phyloP scores from a whole-genome alignment of 2,113 vertebrate genomes.

The Oophaga pumilio region DNA sequence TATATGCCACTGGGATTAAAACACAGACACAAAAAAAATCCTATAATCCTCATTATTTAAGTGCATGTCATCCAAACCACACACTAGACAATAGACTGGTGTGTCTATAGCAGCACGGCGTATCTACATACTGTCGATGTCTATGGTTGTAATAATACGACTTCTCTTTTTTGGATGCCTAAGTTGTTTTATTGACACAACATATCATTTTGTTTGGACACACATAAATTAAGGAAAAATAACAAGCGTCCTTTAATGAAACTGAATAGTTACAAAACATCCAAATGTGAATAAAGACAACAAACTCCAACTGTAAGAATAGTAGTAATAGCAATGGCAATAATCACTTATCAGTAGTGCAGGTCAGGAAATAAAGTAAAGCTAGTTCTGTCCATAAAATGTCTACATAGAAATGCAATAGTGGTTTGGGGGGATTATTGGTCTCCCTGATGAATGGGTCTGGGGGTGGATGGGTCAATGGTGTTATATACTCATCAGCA shows the following conservation, averaged over 20 bases:
- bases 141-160: not conserved
- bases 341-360: not conserved
- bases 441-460: constrained; percentile 39
- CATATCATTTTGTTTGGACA: too few species aligned
- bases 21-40: not conserved
- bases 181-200: not conserved
- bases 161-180: not conserved
- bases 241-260: not conserved
- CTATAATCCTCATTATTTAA: not conserved
- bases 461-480: constrained; percentile 58
- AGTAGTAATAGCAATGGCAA: not conserved
- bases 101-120: not conserved
- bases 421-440: constrained; percentile 35
- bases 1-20: not conserved
- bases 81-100: not conserved
- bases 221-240: not conserved
- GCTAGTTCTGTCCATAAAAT: constrained; percentile 42
- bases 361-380: not conserved
- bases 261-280: too few species aligned
- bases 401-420: constrained; percentile 41
- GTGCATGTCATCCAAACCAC: too few species aligned
- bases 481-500: constrained; percentile 44
- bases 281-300: too few species aligned
- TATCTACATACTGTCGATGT: not conserved
- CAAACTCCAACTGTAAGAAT: not conserved